Percentiles rank a stretch among this genome's conserved stretches.
Conservation (phyloP, 2,113 vertebrate genomes). For the Theropithecus gelada region DNA sequence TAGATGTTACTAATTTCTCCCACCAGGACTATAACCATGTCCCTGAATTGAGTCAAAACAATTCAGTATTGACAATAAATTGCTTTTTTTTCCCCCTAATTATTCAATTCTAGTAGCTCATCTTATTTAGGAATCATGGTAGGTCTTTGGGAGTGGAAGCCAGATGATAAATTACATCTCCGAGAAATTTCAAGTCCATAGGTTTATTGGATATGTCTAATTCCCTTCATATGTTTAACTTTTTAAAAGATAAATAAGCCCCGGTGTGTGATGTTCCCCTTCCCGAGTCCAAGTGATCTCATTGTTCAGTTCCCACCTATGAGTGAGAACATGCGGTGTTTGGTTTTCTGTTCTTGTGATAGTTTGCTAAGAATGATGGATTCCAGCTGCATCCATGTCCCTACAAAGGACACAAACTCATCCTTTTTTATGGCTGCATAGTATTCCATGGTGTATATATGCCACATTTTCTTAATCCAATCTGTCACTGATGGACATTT, state of each 20-base stretch:
- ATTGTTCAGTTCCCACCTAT: no score
- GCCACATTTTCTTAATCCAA: no score
- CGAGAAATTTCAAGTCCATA: neutral
- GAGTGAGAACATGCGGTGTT: no score
- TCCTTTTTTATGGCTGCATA: no score
- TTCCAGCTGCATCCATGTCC: no score
- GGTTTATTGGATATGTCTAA: neutral
- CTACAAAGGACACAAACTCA: no score
- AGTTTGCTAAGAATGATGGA: no score
- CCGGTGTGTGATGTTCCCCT: no score
- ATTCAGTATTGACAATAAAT: neutral
- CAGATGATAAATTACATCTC: neutral
- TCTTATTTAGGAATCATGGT: neutral
- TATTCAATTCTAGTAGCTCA: neutral
- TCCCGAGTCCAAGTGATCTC: no score
- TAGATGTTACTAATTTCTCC: neutral
- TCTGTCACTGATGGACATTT: no score
- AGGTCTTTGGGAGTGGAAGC: neutral
- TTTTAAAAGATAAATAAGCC: conserved; percentile 27
- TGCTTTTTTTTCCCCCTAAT: neutral
- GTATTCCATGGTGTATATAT: no score
- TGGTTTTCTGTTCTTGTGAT: no score
- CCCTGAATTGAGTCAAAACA: neutral
- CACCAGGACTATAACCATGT: neutral
- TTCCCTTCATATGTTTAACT: neutral